These are phyloP conservation scores for Urocitellus parryii DNA, from an alignment of 2,113 vertebrate genomes.

Conservation along the genomic window DNA sequence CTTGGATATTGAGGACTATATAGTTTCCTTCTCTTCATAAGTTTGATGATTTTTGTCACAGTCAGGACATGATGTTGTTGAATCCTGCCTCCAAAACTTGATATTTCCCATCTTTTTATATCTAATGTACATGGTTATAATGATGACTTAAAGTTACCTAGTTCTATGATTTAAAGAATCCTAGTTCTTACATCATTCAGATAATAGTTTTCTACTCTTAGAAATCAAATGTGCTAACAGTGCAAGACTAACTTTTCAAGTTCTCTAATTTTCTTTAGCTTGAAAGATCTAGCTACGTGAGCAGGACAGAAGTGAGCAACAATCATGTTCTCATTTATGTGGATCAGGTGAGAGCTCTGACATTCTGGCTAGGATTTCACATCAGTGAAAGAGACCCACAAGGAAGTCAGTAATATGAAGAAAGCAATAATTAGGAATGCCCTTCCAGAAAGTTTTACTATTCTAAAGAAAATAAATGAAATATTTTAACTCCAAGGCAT, in stretches of 20 bases:
- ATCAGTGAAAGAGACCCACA: too few relatives aligned
- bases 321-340: slow-evolving; percentile 80
- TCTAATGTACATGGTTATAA: background rate
- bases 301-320: slow-evolving; percentile 73
- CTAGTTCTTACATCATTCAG: background rate
- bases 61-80: background rate
- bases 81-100: background rate
- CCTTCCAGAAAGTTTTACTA: background rate
- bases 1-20: background rate
- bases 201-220: background rate
- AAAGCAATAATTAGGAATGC: background rate
- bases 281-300: slow-evolving; percentile 62
- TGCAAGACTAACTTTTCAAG: background rate
- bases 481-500: background rate
- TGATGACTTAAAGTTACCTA: background rate
- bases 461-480: slow-evolving; percentile 10
- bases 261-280: slow-evolving; percentile 70
- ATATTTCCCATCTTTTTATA: background rate
- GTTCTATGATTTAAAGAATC: background rate
- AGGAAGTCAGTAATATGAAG: background rate
- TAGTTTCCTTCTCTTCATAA: background rate
- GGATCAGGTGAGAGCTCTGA: slow-evolving; percentile 65
- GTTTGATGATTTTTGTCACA: background rate
- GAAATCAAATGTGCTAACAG: too few relatives aligned
- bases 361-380: background rate